Base-by-base conservation (phyloP, 64 coral and sea anemone genomes). In the Pocillopora damicornis region DNA sequence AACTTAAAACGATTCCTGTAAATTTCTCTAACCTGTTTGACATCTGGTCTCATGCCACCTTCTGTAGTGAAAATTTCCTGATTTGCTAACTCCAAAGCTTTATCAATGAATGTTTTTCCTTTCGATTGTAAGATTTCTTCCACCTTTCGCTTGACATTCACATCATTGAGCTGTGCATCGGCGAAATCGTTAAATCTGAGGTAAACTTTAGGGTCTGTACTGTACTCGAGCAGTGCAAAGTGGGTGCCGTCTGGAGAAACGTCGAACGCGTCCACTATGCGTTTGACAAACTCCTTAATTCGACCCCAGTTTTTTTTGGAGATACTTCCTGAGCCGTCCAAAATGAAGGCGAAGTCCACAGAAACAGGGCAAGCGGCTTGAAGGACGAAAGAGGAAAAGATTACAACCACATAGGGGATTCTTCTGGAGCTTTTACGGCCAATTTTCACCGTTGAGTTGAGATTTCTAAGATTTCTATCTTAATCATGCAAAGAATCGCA, bases 21-120 rank as follows among this genome's bases (percentile, higher is more conserved):
- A 12, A 37, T 34, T 10, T 15, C 42, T 56, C 35, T 51, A 22
- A 86, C 89, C 83, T 79, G 66, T 65, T 80, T 63, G 9, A 87
- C 45, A 9, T 63, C 89, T 58, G 75, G 37, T n/a, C 89, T 76
- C 83, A 86, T 87, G 9, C 80, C 89, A 69, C 23, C 15, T 76
- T 68, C 60, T 13, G 20, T 59, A 0, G 83, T 87, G 60, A 92
- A 92, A 56, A 92, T 76, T 58, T 92, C 66, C 35, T 87, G 20
- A 30, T 73, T 34, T 11, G 90, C 82, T 35, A 79, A 72, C 15
- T 30, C 18, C 1, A 92, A 37, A 10, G 90, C 90, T 57, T 79
- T 92, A 65, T 92, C 90, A 20, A 92, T 87, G 76, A 87, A 92
- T 17, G 90, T 92, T 20, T 60, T 15, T 15, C 90, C 90, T 51